phyloP scores from a whole-genome alignment of 2,888 invertebrate genomes.

The Arge pagana region DNA sequence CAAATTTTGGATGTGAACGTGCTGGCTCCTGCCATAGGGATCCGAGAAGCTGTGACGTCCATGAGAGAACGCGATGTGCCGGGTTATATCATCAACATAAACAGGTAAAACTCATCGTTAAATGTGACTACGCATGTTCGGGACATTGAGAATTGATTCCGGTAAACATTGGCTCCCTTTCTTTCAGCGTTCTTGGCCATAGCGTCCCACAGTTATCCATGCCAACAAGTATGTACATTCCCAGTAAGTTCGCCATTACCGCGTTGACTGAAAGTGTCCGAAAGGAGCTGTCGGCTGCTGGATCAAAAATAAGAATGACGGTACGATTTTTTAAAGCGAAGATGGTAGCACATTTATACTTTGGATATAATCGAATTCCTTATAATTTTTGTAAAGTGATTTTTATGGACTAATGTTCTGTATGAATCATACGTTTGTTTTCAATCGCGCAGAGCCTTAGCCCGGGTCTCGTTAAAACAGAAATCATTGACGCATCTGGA shows the following conservation, averaged over 20 bases:
- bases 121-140: background rate
- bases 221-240: constrained; percentile 55
- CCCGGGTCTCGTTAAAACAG: constrained; percentile 26
- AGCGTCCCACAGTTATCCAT: constrained; percentile 37
- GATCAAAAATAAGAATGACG: constrained; percentile 55
- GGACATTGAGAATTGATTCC: background rate
- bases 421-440: background rate
- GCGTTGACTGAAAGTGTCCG: constrained; percentile 60
- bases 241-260: constrained; percentile 61
- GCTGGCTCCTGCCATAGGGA: constrained; percentile 62
- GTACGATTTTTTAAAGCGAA: constrained; percentile 39
- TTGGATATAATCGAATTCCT: background rate
- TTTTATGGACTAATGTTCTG: constrained; percentile 6
- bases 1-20: constrained; percentile 63
- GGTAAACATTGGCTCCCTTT: background rate
- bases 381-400: too few relatives aligned
- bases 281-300: constrained; percentile 55
- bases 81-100: constrained; percentile 67
- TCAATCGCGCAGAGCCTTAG: constrained; percentile 26
- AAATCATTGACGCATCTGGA: constrained; percentile 20
- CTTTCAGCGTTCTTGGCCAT: constrained; percentile 46
- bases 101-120: constrained; percentile 59
- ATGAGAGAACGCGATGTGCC: constrained; percentile 61
- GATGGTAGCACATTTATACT: background rate
- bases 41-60: constrained; percentile 62